Percentiles rank a stretch among this genome's conserved stretches.
Conservation (phyloP, 2,113 vertebrate genomes). For the Todiramphus saurophagus region DNA sequence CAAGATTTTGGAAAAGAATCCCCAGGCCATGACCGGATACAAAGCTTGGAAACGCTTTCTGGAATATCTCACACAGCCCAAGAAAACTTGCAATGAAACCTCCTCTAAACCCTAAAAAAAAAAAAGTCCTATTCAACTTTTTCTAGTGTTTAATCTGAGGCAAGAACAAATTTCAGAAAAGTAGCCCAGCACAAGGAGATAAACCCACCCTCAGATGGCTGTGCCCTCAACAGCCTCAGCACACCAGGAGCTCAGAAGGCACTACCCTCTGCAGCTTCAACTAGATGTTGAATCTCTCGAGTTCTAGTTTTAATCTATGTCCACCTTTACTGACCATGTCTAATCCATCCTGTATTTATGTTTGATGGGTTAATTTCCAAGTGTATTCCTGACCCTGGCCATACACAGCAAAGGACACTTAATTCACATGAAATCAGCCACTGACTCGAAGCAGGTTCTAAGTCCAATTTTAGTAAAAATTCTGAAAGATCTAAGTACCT, state of each 20-base stretch:
- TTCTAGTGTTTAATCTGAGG: background rate
- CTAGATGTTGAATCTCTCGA: background rate
- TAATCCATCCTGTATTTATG: background rate
- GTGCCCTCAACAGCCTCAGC: background rate
- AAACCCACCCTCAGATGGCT: background rate
- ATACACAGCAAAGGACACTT: background rate
- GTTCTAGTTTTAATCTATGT: background rate
- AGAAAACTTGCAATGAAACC: background rate
- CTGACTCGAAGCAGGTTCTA: background rate
- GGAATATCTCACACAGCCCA: background rate
- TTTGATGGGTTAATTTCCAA: background rate
- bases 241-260: background rate
- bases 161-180: background rate
- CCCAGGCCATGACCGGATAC: background rate
- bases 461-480: background rate
- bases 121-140: background rate
- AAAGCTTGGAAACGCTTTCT: constrained; percentile 1
- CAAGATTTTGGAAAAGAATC: constrained; percentile 7
- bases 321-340: background rate
- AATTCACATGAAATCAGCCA: background rate
- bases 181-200: background rate
- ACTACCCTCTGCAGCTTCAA: background rate
- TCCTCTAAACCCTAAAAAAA: background rate
- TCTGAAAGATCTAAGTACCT: background rate
- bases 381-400: background rate